phyloP scores from a whole-genome alignment of 2,113 vertebrate species.

The Dipodomys ordii region DNA sequence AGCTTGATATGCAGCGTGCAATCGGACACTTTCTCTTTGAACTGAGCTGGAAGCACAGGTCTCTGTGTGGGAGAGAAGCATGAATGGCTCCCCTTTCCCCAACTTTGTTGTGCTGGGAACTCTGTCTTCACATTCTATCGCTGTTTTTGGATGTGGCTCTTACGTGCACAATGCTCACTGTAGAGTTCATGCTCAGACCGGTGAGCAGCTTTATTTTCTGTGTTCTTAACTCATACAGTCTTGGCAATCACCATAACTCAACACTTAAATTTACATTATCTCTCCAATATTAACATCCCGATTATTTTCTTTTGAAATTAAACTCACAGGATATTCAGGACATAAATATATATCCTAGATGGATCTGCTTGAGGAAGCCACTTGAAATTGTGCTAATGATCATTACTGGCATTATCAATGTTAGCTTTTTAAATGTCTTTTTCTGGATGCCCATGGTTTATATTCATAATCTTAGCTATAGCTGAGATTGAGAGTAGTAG shows the following conservation, averaged over 20 bases:
- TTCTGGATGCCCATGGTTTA: too few species aligned
- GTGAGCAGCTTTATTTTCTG: not conserved
- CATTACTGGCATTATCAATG: not conserved
- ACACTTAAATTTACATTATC: not conserved
- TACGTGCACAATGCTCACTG: not conserved
- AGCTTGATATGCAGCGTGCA: not conserved
- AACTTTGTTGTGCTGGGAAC: not conserved
- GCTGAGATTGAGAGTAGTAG: too few species aligned
- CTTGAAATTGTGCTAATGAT: not conserved
- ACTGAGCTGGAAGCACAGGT: not conserved
- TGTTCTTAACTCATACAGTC: not conserved
- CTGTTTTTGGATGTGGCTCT: not conserved
- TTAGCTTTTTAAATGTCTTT: too few species aligned
- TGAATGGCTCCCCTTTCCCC: not conserved
- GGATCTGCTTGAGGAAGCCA: not conserved
- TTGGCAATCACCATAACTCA: not conserved
- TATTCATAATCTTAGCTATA: too few species aligned
- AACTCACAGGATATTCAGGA: not conserved
- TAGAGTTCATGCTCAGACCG: not conserved
- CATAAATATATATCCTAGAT: not conserved
- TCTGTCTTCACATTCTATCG: not conserved
- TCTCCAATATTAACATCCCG: not conserved
- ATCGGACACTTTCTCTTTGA: not conserved
- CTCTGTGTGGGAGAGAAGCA: not conserved
- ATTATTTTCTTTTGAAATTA: constrained; percentile 9